Conservation (phyloP, 2,113 vertebrate genomes). For the Megaceryle maxima region DNA sequence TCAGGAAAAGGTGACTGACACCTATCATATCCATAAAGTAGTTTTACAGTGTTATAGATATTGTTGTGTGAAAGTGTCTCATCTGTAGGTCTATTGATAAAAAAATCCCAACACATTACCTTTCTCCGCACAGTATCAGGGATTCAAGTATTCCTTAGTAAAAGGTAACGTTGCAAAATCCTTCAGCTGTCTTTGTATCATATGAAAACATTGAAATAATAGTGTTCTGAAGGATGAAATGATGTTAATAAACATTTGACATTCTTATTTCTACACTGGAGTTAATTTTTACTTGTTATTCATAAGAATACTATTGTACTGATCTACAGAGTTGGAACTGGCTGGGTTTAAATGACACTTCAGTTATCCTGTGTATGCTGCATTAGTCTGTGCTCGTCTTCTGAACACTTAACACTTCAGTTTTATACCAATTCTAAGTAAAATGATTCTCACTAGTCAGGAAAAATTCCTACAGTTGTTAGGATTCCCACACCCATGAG, state of each 20-base stretch:
- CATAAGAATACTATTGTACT: neutral
- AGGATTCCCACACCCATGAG: neutral
- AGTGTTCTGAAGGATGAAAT: neutral
- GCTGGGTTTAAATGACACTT: neutral
- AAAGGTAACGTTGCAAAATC: neutral
- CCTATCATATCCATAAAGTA: neutral
- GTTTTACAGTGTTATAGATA: rapidly evolving
- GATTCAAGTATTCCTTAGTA: neutral
- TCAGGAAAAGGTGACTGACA: neutral
- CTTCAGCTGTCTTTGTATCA: neutral
- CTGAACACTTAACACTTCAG: neutral
- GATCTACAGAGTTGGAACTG: neutral
- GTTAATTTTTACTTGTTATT: neutral
- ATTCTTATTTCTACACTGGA: neutral
- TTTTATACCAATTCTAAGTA: neutral
- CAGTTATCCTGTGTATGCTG: rapidly evolving
- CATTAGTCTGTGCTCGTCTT: rapidly evolving
- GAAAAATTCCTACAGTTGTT: neutral
- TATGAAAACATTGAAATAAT: neutral
- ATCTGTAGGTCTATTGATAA: neutral
- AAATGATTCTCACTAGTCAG: neutral
- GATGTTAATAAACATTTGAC: neutral
- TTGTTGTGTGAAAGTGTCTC: neutral
- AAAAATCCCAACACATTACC: neutral
- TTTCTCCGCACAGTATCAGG: neutral